Base-by-base conservation (phyloP, 37 sponge, comb jelly and placozoan species). In the Dysidea cf. avara region DNA sequence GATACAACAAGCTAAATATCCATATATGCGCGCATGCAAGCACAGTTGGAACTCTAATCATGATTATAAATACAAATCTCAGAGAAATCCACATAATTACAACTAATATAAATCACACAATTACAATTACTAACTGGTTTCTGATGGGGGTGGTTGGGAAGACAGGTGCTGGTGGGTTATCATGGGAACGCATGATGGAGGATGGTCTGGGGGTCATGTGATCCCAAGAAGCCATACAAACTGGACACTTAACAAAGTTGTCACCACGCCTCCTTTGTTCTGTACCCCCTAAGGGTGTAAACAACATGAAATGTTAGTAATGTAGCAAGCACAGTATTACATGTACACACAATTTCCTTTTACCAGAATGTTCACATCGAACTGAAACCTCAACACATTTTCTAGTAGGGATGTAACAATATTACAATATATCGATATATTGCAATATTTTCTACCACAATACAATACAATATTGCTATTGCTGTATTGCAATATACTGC, bases 201-300 rank as follows among this genome's bases (percentile, higher is more conserved):
- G 81, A 36, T 47, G 79, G n/a, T n/a, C n/a, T n/a, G n/a, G n/a
- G n/a, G n/a, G n/a, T 35, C 39, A 47, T 40, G 64, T 83, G 40
- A 6, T 37, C 56, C 83, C 83, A 83, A 39, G 16, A 34, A 29
- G 75, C 51, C 7, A 75, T 60, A 67, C 83, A 83, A 16, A 83
- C 68, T 2, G 83, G 83, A 59, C 83, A 83, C 17, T 68, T 61
- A 13, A 72, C 76, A n/a, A n/a, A n/a, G 3, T 68, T 50, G 37
- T 84, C 85, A 17, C 47, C 61, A 35, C 68, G 64, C 52, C 72
- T 61, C 35, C 31, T 48, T 53, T 64, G 67, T 52, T 79, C 83
- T 57, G 36, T 52, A 5, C 68, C 81, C 81, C 81, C 81, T 86
- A n/a, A n/a, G n/a, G n/a, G n/a, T n/a, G n/a, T n/a, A n/a, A n/a